A percentile compares a stretch with the other conserved stretches of the same genome.
These are phyloP conservation scores for Drosophila basisetae DNA, from an alignment of 2,888 invertebrate species.

Conservation along the genomic window DNA sequence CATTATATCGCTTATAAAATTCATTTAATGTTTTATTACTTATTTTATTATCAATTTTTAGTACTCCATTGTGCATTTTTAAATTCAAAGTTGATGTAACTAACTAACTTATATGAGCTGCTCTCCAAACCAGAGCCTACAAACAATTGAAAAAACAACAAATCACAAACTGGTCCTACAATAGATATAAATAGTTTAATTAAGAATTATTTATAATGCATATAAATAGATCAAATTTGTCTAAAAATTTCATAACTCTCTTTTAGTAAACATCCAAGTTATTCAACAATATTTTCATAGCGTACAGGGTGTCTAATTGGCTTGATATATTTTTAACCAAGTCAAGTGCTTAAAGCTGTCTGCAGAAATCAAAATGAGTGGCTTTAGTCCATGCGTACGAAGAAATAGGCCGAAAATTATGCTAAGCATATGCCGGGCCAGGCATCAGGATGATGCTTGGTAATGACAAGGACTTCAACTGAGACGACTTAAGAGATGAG, in stretches of 20 bases:
- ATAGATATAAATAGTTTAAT: neutral
- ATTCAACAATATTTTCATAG: neutral
- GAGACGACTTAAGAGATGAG: constrained; percentile 34
- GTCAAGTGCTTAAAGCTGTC: constrained; percentile 36
- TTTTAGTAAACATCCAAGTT: neutral
- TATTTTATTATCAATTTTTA: neutral
- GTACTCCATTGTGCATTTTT: neutral
- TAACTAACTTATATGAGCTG: neutral
- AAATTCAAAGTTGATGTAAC: neutral
- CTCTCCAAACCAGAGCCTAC: neutral
- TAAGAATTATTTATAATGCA: neutral
- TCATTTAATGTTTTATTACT: neutral
- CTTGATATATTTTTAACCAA: constrained; percentile 52
- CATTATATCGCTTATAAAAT: neutral
- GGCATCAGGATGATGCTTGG: constrained; percentile 57
- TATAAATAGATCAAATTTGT: no score
- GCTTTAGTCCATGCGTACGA: constrained; percentile 43
- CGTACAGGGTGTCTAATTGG: neutral
- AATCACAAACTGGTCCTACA: neutral
- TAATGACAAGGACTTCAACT: constrained; percentile 73
- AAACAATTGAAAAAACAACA: neutral
- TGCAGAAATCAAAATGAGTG: constrained; percentile 47
- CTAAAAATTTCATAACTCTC: neutral
- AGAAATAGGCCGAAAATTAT: constrained; percentile 66
- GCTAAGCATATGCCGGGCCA: constrained; percentile 73